A percentile compares a stretch with the other conserved stretches of the same genome.
Evolutionary conservation across 2,113 vertebrate genomes (phyloP).

Genomic region (Sylvia atricapilla): DNA sequence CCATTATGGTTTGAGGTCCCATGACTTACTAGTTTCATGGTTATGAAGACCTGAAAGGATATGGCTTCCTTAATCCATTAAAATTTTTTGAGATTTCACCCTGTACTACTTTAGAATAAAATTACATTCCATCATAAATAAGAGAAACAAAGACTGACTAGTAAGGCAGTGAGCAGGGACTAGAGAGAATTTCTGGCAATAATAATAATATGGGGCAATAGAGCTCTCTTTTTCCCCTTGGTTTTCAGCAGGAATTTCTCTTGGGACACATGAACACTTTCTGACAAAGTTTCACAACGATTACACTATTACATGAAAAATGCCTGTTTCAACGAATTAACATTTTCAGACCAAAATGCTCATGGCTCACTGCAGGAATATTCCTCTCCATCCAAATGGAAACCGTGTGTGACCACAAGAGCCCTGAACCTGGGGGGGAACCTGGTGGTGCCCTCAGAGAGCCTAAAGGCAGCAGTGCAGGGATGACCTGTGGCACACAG

Average conservation of each 20-base stretch:
- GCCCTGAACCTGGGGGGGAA: background rate
- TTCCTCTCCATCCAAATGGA: background rate
- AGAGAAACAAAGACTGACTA: background rate
- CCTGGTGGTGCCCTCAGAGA: background rate
- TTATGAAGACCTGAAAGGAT: background rate
- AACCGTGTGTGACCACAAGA: background rate
- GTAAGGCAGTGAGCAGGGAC: background rate
- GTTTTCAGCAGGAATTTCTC: background rate
- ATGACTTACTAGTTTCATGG: background rate
- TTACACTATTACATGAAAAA: background rate
- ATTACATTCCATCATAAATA: background rate
- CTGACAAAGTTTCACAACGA: background rate
- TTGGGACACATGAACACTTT: background rate
- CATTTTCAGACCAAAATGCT: background rate
- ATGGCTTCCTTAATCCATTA: background rate
- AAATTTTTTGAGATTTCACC: background rate
- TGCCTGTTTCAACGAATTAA: background rate
- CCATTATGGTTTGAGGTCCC: background rate
- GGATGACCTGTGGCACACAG: background rate
- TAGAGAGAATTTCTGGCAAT: background rate
- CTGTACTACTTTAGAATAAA: background rate
- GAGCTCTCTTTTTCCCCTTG: background rate
- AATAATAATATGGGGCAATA: background rate
- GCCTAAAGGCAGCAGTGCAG: background rate
- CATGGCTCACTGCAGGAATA: background rate